Percentiles rank a stretch among this genome's conserved stretches.
These are phyloP conservation scores for Holothuria leucospilota DNA, from an alignment of 53 echinoderm and acorn worm species.

Conservation along the genomic window DNA sequence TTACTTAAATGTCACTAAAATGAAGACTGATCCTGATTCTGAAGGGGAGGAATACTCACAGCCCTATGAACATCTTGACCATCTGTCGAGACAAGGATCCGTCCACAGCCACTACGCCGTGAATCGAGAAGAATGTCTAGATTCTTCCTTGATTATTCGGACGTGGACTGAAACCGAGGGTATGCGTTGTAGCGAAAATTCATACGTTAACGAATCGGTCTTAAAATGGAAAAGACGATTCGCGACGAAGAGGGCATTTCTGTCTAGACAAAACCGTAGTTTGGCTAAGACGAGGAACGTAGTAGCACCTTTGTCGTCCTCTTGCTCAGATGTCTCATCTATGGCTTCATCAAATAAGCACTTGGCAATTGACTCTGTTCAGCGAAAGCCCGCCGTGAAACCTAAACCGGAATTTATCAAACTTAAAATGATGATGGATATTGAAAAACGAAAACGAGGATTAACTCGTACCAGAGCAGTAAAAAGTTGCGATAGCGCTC, in stretches of 20 bases:
- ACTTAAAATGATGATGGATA: constrained; percentile 47
- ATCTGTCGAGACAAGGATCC: constrained; percentile 23
- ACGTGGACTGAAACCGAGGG: constrained; percentile 31
- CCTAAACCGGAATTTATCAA: constrained; percentile 47
- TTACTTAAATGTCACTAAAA: constrained; percentile 24
- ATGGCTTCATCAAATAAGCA: neutral
- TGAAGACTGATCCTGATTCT: constrained; percentile 12
- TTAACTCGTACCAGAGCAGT: constrained; percentile 33
- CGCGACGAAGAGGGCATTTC: constrained; percentile 1
- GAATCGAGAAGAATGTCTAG: neutral
- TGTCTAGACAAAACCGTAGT: neutral
- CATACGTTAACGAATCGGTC: constrained; percentile 41
- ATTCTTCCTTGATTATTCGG: constrained; percentile 21
- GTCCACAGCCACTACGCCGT: constrained; percentile 39
- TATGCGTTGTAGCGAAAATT: neutral
- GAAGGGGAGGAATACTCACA: constrained; percentile 44
- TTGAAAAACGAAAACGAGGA: constrained; percentile 29
- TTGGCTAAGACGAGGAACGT: neutral
- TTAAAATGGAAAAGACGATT: constrained; percentile 45
- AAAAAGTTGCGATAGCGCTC: constrained; percentile 18
- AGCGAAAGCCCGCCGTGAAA: constrained; percentile 20
- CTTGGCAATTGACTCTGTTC: too few species aligned
- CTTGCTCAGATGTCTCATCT: constrained; percentile 1
- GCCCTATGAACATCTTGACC: constrained; percentile 35
- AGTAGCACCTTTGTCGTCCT: constrained; percentile 19